Evolutionary conservation across 2,113 vertebrate species (phyloP), one percentile per base, ranked within the genome.

Genomic region (Lepus americanus): DNA sequence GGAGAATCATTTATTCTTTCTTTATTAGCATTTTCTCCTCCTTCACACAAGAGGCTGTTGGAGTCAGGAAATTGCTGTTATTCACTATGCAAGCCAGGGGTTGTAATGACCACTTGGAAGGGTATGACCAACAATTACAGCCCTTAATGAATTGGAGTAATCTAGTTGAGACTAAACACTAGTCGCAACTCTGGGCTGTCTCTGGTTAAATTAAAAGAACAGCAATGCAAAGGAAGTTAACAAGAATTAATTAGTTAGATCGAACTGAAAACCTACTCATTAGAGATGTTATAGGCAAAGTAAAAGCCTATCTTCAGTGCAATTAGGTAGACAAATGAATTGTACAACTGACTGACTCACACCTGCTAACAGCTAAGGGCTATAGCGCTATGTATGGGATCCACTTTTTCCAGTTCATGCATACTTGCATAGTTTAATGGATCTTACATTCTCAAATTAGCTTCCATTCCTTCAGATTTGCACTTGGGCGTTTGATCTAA

Each of bases 281-380:
- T 99, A 99, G 99, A 98, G 98, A 98, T 98, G 98, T 99, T 99
- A 98, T 98, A 99, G 98, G 98, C 98, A 98, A 98, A 99, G 98
- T 98, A 98, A 98, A 98, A 98, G 98, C 98, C 98, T 98, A 98
- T 99, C 98, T 98, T 99, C 98, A 98, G 98, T 99, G 98, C 98
- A 99, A 99, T 99, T 99, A 99, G 98, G 98, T 98, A 99, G 99
- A 99, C 98, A 99, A 99, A 99, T 99, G 99, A 99, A 99, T 99
- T 99, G 98, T 98, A 98, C 98, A 98, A 98, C 97, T 98, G 98
- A 99, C 98, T 98, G 98, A 98, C 98, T 99, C 98, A 98, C 99
- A 99, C 99, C 99, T 99, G 99, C 98, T 98, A 98, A 98, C 98
- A 98, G 98, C 98, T 98, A 97, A 99, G 98, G 98, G 98, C 98